Percentiles rank a stretch among this genome's conserved stretches.
Conservation (phyloP, 2,113 vertebrate genomes). For the Speoplatyrhinus poulsoni region DNA sequence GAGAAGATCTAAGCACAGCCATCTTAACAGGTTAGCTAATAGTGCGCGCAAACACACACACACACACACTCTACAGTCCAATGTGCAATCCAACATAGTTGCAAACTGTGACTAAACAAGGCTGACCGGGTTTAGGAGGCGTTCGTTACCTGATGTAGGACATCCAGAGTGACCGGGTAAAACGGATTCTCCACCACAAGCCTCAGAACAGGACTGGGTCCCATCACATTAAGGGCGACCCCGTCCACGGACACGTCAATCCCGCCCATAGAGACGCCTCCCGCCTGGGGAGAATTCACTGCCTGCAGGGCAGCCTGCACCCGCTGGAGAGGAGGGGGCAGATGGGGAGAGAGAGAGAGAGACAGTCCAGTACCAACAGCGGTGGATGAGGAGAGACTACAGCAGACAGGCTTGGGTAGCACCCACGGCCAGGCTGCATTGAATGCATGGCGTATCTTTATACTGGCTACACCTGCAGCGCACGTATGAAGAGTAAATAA, state of each 20-base stretch:
- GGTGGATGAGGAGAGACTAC: neutral
- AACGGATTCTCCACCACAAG: conserved; percentile 97
- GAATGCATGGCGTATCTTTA: too few species aligned
- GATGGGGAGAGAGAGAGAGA: neutral
- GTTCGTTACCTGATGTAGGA: conserved; percentile 89
- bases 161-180: conserved; percentile 92
- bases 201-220: conserved; percentile 87
- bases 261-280: conserved; percentile 74
- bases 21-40: neutral
- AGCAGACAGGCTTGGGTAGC: neutral
- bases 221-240: conserved; percentile 71
- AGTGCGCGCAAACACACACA: neutral
- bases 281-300: conserved; percentile 81
- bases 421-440: too few species aligned
- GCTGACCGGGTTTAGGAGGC: neutral
- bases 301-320: conserved; percentile 93
- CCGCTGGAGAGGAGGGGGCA: conserved; percentile 72
- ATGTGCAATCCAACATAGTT: neutral
- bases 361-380: neutral
- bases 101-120: neutral
- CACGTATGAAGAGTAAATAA: too few species aligned
- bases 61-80: neutral
- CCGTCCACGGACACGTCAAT: conserved; percentile 78
- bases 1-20: conserved; percentile 86
- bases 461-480: too few species aligned